Evolutionary conservation across 2,797 vertebrate genomes (phyloP), one percentile per base, ranked within the genome.

Genomic region (Craterocephalus amniculus): DNA sequence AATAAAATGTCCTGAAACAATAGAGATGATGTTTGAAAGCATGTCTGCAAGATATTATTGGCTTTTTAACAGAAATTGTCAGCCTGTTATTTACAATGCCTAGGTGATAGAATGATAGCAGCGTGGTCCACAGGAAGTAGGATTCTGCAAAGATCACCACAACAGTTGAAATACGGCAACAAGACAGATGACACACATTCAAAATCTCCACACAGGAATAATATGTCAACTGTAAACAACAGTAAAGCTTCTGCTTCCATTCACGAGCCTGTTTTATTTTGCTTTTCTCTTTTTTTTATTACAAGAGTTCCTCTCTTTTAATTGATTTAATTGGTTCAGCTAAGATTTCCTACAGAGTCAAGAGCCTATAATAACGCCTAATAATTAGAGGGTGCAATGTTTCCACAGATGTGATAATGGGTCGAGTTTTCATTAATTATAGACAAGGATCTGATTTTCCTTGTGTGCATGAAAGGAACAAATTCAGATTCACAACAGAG

Each of bases 311-410:
- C 76, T 69, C 63, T 12, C n/a, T 78, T 87, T 83, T 83, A 87
- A 90, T 86, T 89, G 76, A 87, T 89, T 89, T 74, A 83, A 89
- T 92, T 86, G 89, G 83, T 88, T 89, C 73, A 79, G 79, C 62
- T 60, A 71, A 83, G 81, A 84, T 86, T 89, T 88, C 84, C 80
- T 82, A 82, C 67, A 57, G 83, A 87, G 85, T 86, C 78, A 82
- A 83, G 79, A 84, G 79, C 77, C 81, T 80, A 86, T 90, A 84
- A 85, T 86, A 58, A 62, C 14, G 72, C 54, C 67, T 83, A 84
- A 64, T 79, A 88, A 87, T 88, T 78, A 88, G 58, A 86, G 71
- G 76, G 75, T 80, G 78, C 58, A 63, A 74, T 58, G 55, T 78
- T 91, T 81, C 78, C 64, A 59, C 67, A 56, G 57, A 68, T 11